These are phyloP conservation scores for Drosophila sp. DNA, from an alignment of 1,140 invertebrate species.

Conservation along the genomic window DNA sequence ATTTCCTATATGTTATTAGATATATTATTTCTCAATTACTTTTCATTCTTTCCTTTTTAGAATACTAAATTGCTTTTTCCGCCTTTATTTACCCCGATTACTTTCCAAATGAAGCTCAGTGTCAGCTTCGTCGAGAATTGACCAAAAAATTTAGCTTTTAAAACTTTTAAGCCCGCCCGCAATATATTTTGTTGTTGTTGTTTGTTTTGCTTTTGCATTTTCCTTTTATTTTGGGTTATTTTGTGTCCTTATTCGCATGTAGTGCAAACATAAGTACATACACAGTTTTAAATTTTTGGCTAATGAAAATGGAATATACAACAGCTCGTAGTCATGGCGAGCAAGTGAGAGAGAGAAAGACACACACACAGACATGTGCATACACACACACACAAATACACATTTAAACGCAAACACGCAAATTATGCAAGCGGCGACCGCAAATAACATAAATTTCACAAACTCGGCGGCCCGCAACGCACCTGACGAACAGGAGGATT, in stretches of 20 bases:
- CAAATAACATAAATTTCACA: conserved; percentile 82
- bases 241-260: conserved; percentile 47
- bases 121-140: conserved; percentile 18
- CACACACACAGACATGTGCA: conserved; percentile 2
- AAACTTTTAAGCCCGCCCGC: conserved; percentile 30
- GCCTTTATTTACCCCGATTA: conserved; percentile 1
- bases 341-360: not conserved
- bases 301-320: conserved; percentile 69
- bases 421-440: conserved; percentile 82
- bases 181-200: conserved; percentile 24
- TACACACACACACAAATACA: conserved; percentile 15
- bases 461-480: conserved; percentile 72
- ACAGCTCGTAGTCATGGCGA: not conserved
- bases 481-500: conserved; percentile 47
- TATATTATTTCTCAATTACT: too few relatives aligned
- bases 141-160: conserved; percentile 35
- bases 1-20: too few relatives aligned
- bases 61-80: not conserved
- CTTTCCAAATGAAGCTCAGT: conserved; percentile 41
- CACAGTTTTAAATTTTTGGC: conserved; percentile 74
- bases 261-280: conserved; percentile 52
- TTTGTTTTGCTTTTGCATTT: conserved; percentile 27
- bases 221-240: conserved; percentile 29
- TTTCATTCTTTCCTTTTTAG: not conserved
- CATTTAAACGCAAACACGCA: conserved; percentile 79